Evolutionary conservation across 2,888 invertebrate species (phyloP).

Genomic region (Leptothorax acervorum): DNA sequence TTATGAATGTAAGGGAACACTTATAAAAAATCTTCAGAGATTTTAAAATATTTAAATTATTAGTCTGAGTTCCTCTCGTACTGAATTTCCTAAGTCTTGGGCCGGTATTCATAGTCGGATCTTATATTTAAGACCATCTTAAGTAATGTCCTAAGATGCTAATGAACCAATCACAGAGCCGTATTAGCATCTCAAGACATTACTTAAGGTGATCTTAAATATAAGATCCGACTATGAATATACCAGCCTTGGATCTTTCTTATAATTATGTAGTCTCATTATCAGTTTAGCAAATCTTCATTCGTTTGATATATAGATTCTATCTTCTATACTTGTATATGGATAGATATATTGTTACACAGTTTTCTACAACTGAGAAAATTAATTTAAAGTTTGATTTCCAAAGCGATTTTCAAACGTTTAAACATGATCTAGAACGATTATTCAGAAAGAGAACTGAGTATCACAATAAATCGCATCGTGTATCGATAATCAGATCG

Average conservation of each 20-base stretch:
- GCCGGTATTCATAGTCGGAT: too few relatives aligned
- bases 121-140: too few relatives aligned
- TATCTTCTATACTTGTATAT: background rate
- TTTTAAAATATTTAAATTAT: background rate
- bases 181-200: too few relatives aligned
- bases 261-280: background rate
- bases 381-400: slow-evolving; percentile 1
- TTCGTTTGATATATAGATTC: background rate
- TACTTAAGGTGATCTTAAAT: too few relatives aligned
- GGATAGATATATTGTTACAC: background rate
- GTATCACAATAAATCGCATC: slow-evolving; percentile 2
- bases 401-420: background rate
- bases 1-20: background rate
- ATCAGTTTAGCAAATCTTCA: background rate
- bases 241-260: background rate
- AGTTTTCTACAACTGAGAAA: background rate
- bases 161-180: too few relatives aligned
- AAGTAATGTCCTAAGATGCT: too few relatives aligned
- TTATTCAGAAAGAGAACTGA: background rate
- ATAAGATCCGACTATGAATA: too few relatives aligned
- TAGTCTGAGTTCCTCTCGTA: background rate
- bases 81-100: background rate
- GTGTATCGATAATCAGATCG: background rate
- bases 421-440: background rate
- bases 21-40: background rate